phyloP scores from a whole-genome alignment of 2,888 invertebrate species.

The Sylvicola cinctus region DNA sequence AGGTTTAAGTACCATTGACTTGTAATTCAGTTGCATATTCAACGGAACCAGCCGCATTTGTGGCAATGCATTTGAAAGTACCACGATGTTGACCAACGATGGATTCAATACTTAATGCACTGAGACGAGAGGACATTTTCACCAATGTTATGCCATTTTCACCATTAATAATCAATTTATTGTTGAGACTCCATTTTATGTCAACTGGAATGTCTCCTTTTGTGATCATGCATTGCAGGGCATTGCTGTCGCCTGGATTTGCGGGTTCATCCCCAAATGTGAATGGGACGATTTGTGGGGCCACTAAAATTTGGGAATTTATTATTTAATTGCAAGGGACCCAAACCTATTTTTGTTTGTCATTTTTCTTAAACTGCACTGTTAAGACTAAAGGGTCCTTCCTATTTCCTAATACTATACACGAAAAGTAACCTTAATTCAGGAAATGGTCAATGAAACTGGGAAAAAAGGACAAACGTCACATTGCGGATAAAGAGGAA shows the following conservation, averaged over 20 bases:
- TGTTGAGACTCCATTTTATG: constrained; percentile 51
- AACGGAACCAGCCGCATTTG: constrained; percentile 37
- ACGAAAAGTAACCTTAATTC: too few species aligned
- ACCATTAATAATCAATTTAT: constrained; percentile 16
- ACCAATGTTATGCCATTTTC: constrained; percentile 18
- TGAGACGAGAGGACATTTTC: constrained; percentile 1
- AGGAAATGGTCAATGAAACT: too few species aligned
- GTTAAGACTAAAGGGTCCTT: too few species aligned
- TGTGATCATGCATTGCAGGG: constrained; percentile 44
- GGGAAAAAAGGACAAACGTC: too few species aligned
- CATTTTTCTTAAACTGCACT: too few species aligned
- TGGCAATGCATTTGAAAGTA: constrained; percentile 35
- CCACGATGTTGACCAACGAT: constrained; percentile 30
- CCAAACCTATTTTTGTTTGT: too few species aligned
- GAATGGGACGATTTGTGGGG: constrained; percentile 49
- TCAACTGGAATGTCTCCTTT: constrained; percentile 56
- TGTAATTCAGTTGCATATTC: constrained; percentile 37
- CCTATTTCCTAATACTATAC: too few species aligned
- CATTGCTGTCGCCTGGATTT: constrained; percentile 48
- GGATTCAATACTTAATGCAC: constrained; percentile 3
- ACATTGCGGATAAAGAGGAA: too few species aligned
- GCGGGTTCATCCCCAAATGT: constrained; percentile 49
- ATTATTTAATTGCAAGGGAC: too few species aligned
- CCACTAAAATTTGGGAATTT: too few species aligned
- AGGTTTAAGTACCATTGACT: constrained; percentile 45